Evolutionary conservation across 2,888 invertebrate species (phyloP).

Genomic region (Dorcus parallelipipedus): DNA sequence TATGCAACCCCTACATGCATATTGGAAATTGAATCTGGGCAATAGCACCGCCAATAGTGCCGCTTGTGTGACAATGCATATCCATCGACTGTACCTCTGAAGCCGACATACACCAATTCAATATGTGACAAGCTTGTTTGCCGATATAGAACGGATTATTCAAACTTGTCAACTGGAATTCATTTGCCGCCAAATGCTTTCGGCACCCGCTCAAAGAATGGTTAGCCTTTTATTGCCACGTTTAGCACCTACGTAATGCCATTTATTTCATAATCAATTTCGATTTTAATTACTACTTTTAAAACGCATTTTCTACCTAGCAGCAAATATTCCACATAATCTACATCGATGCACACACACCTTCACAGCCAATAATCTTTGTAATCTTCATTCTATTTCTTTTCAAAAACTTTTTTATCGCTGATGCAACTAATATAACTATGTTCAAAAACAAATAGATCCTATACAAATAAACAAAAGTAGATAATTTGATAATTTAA

Average conservation of each 20-base stretch:
- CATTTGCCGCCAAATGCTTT: slow-evolving; percentile 37
- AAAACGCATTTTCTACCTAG: not conserved
- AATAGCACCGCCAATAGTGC: slow-evolving; percentile 43
- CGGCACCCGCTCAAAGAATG: slow-evolving; percentile 16
- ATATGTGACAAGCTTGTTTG: slow-evolving; percentile 47
- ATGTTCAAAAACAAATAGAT: too few species aligned
- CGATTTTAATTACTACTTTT: not conserved
- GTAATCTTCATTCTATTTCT: too few species aligned
- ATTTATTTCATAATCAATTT: slow-evolving; percentile 6
- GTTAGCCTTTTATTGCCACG: slow-evolving; percentile 15
- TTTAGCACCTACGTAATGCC: slow-evolving; percentile 6
- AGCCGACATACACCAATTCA: slow-evolving; percentile 36
- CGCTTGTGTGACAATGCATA: slow-evolving; percentile 45
- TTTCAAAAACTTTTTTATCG: too few species aligned
- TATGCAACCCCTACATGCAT: slow-evolving; percentile 41
- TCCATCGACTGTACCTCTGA: slow-evolving; percentile 34
- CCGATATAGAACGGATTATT: slow-evolving; percentile 46
- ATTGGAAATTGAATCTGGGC: slow-evolving; percentile 50
- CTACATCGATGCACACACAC: too few species aligned
- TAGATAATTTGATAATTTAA: too few species aligned
- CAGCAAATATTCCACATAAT: too few species aligned
- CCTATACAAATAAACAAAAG: too few species aligned
- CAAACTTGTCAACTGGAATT: slow-evolving; percentile 47
- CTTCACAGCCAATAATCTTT: too few species aligned
- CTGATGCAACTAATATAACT: too few species aligned